Conservation (phyloP, 2,113 vertebrate species). For the Myrmecophaga tridactyla region DNA sequence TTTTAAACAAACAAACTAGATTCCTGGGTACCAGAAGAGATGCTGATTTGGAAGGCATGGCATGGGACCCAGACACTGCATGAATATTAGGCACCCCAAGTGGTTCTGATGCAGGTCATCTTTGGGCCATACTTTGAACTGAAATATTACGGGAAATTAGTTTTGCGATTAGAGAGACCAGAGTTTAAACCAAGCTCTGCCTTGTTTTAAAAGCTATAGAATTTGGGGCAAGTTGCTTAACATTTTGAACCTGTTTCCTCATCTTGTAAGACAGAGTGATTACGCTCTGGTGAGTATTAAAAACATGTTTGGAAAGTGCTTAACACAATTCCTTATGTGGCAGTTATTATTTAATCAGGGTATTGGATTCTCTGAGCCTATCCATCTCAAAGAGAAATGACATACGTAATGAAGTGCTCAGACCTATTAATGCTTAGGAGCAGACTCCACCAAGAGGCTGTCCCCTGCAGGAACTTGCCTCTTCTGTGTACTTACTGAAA, state of each 20-base stretch:
- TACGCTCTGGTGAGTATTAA: background rate
- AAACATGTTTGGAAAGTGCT: background rate
- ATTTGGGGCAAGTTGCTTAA: background rate
- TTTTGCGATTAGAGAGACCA: background rate
- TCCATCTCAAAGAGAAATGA: background rate
- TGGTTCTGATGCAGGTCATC: background rate
- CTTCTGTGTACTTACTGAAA: background rate
- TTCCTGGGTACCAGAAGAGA: background rate
- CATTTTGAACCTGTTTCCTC: background rate
- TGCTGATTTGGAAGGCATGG: background rate
- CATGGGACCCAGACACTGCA: background rate
- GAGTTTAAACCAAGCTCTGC: background rate
- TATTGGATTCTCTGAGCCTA: background rate
- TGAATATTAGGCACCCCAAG: background rate
- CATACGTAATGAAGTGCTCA: background rate
- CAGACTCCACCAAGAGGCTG: background rate
- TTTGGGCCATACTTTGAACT: background rate
- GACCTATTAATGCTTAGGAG: background rate
- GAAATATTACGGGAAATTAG: background rate
- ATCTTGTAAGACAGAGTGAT: background rate
- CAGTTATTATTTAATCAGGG: background rate
- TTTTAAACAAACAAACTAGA: background rate
- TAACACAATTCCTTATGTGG: background rate
- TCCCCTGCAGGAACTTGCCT: background rate
- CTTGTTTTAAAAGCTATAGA: background rate